Base-by-base conservation (phyloP, 2,113 vertebrate genomes). In the Bolborhynchus lineola region DNA sequence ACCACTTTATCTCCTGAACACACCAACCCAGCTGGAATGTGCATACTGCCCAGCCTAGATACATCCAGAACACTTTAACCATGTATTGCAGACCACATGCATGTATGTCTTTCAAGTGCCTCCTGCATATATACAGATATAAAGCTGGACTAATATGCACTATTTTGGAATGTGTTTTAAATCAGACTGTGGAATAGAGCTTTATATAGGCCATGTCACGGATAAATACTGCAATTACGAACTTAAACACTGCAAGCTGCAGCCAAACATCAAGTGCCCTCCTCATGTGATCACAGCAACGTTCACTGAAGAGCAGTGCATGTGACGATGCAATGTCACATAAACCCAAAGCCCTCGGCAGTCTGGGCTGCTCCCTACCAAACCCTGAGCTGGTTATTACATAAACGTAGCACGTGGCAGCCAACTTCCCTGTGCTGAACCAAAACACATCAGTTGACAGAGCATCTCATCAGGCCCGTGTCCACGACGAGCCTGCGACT, bases 381-480 rank as follows among this genome's bases (percentile, higher is more conserved):
- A 91, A 65, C 3, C 13, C 75, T 44, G 14, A 8, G 24, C 67
- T 65, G 60, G 28, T 80, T 86, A 81, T 90, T 90, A 80, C 77
- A 92, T 65, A 94, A 88, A 83, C 35, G 13, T 7, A 90, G 83
- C 83, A 93, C 18, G 5, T 59, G 82, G 74, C 69, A 88, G 76
- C 69, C 80, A 91, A 90, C 78, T 70, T 92, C 65, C 68, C 86
- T 78, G 13, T 9, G 50, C 91, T 78, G 49, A 91, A 90, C 70
- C 57, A 86, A 90, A 95, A 78, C 52, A 83, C 50, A 83, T n/a
- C 70, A 59, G 57, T 77, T 86, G 91, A 84, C 83, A 83, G 83
- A 93, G 72, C 91, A 80, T 35, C 88, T 82, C 60, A 64, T 70
- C 59, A 47, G 67, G 49, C 35, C 71, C 4, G 5, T 21, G 31